A percentile compares a stretch with the other conserved stretches of the same genome.
These are phyloP conservation scores for Crocallis elinguaria DNA, from an alignment of 2,888 invertebrate genomes.

Conservation along the genomic window DNA sequence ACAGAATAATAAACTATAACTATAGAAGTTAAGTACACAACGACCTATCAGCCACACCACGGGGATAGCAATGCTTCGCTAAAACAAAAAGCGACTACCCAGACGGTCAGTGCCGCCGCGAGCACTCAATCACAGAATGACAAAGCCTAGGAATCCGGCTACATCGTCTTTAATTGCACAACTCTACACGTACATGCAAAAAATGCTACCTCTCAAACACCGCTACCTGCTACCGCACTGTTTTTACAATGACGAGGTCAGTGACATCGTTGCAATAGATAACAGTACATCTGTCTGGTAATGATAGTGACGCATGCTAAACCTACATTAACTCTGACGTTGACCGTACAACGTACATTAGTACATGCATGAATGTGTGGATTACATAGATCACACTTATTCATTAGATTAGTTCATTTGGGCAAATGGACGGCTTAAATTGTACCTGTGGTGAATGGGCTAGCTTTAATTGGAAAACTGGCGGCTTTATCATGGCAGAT, in stretches of 20 bases:
- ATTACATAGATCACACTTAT: conserved; percentile 2
- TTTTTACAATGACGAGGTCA: conserved; percentile 16
- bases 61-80: too few species aligned
- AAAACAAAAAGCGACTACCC: too few species aligned
- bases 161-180: too few species aligned
- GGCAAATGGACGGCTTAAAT: not conserved
- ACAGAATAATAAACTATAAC: too few species aligned
- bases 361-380: not conserved
- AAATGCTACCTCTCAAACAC: too few species aligned
- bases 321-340: conserved; percentile 3
- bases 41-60: too few species aligned
- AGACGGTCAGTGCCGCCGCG: too few species aligned
- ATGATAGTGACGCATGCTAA: conserved; percentile 13
- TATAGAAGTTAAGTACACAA: too few species aligned
- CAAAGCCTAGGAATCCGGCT: too few species aligned
- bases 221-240: not conserved
- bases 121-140: too few species aligned
- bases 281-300: conserved; percentile 13
- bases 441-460: not conserved
- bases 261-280: conserved; percentile 16
- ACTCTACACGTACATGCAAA: not conserved
- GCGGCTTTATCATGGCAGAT: not conserved
- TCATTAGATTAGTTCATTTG: conserved; percentile 2
- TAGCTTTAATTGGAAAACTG: not conserved
- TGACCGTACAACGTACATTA: not conserved